phyloP scores from a whole-genome alignment of 2,797 vertebrate species.

The Phrynocephalus vlangalii region DNA sequence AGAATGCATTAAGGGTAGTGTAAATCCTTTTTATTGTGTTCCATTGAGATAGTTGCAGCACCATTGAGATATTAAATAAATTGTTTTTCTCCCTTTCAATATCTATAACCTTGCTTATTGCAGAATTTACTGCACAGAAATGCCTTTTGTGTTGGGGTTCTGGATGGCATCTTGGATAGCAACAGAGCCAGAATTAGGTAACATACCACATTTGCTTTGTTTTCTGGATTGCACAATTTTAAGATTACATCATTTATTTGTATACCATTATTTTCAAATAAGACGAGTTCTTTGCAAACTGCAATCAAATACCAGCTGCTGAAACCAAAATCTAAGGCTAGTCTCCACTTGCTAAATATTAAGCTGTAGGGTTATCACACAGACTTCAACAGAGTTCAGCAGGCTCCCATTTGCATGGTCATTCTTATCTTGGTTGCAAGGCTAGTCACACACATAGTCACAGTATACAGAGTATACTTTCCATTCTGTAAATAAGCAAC shows the following conservation, averaged over 20 bases:
- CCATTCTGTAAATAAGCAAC: too few species aligned
- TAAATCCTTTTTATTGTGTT: slow-evolving; percentile 14
- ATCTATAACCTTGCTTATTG: slow-evolving; percentile 45
- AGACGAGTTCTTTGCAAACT: slow-evolving; percentile 68
- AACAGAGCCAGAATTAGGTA: slow-evolving; percentile 50
- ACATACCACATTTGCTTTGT: slow-evolving; percentile 41
- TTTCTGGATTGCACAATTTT: slow-evolving; percentile 13
- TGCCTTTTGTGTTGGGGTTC: slow-evolving; percentile 55
- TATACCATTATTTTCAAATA: slow-evolving; percentile 68
- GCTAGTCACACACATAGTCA: too few species aligned
- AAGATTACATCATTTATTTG: slow-evolving; percentile 67
- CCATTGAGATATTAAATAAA: slow-evolving; percentile 58
- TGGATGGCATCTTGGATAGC: slow-evolving; percentile 58
- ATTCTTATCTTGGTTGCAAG: too few species aligned
- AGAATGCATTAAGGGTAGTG: slow-evolving; percentile 47
- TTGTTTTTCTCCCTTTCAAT: slow-evolving; percentile 58
- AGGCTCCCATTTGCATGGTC: too few species aligned
- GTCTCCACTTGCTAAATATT: too few species aligned
- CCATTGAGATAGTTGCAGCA: slow-evolving; percentile 28
- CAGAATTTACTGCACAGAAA: slow-evolving; percentile 62
- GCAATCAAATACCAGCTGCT: slow-evolving; percentile 71
- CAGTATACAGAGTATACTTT: too few species aligned
- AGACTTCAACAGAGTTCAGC: too few species aligned
- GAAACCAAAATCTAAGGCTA: slow-evolving; percentile 13
- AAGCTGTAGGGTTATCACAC: too few species aligned